phyloP scores from a whole-genome alignment of 1,140 invertebrate genomes.

The Prorops nasuta region DNA sequence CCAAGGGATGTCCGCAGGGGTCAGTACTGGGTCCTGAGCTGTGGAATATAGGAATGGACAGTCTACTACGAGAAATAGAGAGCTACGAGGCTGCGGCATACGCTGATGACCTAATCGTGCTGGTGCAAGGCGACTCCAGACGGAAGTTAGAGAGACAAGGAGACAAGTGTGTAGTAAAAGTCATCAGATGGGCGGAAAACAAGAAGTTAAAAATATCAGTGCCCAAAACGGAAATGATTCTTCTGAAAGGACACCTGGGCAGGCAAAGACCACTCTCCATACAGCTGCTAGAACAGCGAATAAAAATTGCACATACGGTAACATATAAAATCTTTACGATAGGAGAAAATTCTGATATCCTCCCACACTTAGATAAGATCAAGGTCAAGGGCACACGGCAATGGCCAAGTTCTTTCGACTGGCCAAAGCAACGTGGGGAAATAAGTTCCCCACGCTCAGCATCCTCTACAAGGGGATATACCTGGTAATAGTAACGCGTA shows the following conservation, averaged over 20 bases:
- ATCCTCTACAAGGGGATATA: constrained; percentile 28
- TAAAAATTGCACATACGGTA: not conserved
- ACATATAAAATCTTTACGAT: not conserved
- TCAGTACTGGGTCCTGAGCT: constrained; percentile 29
- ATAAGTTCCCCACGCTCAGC: constrained; percentile 13
- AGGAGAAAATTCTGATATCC: not conserved
- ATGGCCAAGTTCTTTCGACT: constrained; percentile 8
- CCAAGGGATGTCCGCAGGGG: constrained; percentile 32
- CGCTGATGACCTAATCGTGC: constrained; percentile 20
- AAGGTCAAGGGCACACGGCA: no score
- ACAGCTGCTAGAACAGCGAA: not conserved
- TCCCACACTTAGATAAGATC: not conserved
- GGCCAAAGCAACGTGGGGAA: constrained; percentile 14
- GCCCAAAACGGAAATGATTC: not conserved
- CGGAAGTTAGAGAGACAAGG: constrained; percentile 1
- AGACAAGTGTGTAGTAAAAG: not conserved
- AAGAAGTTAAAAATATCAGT: constrained; percentile 18
- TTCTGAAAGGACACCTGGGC: not conserved
- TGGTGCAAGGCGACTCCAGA: constrained; percentile 9
- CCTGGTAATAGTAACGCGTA: constrained; percentile 24
- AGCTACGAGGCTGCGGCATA: constrained; percentile 11
- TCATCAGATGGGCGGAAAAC: constrained; percentile 4
- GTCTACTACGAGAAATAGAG: constrained; percentile 10
- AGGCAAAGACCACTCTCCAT: not conserved
- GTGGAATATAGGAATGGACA: constrained; percentile 31